Conservation (phyloP, 2,888 invertebrate species). For the Xestia ashworthii region DNA sequence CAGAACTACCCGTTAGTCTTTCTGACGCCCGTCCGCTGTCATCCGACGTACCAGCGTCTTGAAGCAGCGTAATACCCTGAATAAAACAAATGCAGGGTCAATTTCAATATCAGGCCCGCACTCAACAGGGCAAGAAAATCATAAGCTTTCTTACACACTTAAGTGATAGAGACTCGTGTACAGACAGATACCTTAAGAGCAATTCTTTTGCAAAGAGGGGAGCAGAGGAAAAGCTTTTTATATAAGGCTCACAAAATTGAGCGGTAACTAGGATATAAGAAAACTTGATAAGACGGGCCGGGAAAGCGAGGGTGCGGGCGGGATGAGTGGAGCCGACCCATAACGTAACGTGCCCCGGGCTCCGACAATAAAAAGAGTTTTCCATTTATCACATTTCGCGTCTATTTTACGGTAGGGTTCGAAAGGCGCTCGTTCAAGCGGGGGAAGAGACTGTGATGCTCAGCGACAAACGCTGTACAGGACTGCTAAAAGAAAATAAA, state of each 20-base stretch:
- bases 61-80: slow-evolving; percentile 93
- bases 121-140: slow-evolving; percentile 64
- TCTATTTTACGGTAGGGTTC: slow-evolving; percentile 90
- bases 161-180: slow-evolving; percentile 75
- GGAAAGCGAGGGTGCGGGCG: slow-evolving; percentile 78
- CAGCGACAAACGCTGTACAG: slow-evolving; percentile 82
- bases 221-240: slow-evolving; percentile 81
- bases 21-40: slow-evolving; percentile 96
- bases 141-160: slow-evolving; percentile 70
- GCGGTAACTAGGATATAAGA: slow-evolving; percentile 88
- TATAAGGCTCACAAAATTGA: slow-evolving; percentile 85
- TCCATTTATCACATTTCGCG: slow-evolving; percentile 91
- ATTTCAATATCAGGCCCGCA: slow-evolving; percentile 65
- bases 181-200: slow-evolving; percentile 80
- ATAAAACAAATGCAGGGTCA: slow-evolving; percentile 80
- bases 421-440: slow-evolving; percentile 82
- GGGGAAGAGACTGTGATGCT: slow-evolving; percentile 83
- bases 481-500: slow-evolving; percentile 88
- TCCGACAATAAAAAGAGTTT: slow-evolving; percentile 88
- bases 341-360: slow-evolving; percentile 86
- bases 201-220: slow-evolving; percentile 80
- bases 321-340: slow-evolving; percentile 82
- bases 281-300: slow-evolving; percentile 87
- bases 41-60: slow-evolving; percentile 96
- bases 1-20: slow-evolving; percentile 94